Evolutionary conservation across 2,113 vertebrate genomes (phyloP), one percentile per base, ranked within the genome.

Genomic region (Regulus satrapa): DNA sequence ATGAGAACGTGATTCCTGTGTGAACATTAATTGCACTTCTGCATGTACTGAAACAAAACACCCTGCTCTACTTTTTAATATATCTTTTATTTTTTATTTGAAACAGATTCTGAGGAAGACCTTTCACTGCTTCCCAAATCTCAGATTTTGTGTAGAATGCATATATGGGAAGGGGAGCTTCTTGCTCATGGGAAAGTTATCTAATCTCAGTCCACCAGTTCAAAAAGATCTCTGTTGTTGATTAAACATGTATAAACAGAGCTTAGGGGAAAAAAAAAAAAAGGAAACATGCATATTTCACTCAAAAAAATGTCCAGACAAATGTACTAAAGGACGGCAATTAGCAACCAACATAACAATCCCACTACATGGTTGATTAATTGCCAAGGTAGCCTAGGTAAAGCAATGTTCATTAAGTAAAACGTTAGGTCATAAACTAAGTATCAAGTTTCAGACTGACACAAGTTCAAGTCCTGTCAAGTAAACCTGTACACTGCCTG

Each of bases 211-310:
- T 91, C 58, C 72, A 88, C 54, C 45, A 95, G 87, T 95, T 97
- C 93, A 95, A 89, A 95, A 92, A 89, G 77, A 94, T 82, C 63
- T 79, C 84, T 90, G 67, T 73, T 95, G 92, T 92, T 95, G 94
- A 96, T 89, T 94, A 92, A 95, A 95, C 87, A 95, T 93, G 81
- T 92, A 92, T 95, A 97, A 97, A 97, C 92, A 96, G 24, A 95
- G 17, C 28, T 72, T 41, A 66, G 29, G 19, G 3, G 9, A 11
- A 56, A 17, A 67, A 77, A 81, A 38, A 79, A 78, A 81, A 64
- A 51, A 72, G 40, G 48, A 94, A 94, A 73, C 46, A 54, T 23
- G 56, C 77, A 77, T 91, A 82, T 89, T 96, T 92, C 87, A 83
- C 71, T 89, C 29, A 56, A 93, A 95, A 93, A 92, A 83, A 91